phyloP scores from a whole-genome alignment of 2,113 vertebrate species.

The Hydropotes inermis region DNA sequence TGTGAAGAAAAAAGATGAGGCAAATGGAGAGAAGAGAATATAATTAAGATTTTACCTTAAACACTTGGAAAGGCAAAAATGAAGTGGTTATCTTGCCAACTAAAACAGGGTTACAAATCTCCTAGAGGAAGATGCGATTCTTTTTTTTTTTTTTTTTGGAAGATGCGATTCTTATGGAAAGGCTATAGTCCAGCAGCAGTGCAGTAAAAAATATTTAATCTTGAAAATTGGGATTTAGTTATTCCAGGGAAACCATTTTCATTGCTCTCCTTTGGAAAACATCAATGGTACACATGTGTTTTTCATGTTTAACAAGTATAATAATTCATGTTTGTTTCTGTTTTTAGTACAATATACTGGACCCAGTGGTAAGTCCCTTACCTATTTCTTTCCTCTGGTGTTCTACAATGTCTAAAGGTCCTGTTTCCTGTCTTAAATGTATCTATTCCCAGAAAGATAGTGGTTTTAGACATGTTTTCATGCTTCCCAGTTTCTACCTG shows the following conservation, averaged over 20 bases:
- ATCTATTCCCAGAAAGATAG: neutral
- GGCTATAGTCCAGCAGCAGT: neutral
- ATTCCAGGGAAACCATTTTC: neutral
- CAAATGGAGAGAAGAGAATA: neutral
- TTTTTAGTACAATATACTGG: conserved; percentile 56
- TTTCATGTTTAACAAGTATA: neutral
- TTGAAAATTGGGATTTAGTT: neutral
- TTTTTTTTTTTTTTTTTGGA: neutral
- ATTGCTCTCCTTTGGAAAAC: neutral
- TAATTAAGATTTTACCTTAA: neutral
- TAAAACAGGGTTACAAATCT: neutral
- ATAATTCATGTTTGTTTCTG: conserved; percentile 13
- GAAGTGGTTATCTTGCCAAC: neutral
- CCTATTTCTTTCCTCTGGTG: neutral
- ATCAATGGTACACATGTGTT: neutral
- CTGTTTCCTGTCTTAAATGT: neutral
- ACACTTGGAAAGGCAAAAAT: neutral
- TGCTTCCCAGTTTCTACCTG: neutral
- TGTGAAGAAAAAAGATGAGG: neutral
- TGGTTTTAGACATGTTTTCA: neutral
- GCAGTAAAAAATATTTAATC: neutral
- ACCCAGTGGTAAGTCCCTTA: conserved; percentile 43
- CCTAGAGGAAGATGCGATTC: neutral
- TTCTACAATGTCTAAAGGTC: neutral
- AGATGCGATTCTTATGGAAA: neutral